These are phyloP conservation scores for Octomys mimax DNA, from an alignment of 2,797 vertebrate species.

Conservation along the genomic window DNA sequence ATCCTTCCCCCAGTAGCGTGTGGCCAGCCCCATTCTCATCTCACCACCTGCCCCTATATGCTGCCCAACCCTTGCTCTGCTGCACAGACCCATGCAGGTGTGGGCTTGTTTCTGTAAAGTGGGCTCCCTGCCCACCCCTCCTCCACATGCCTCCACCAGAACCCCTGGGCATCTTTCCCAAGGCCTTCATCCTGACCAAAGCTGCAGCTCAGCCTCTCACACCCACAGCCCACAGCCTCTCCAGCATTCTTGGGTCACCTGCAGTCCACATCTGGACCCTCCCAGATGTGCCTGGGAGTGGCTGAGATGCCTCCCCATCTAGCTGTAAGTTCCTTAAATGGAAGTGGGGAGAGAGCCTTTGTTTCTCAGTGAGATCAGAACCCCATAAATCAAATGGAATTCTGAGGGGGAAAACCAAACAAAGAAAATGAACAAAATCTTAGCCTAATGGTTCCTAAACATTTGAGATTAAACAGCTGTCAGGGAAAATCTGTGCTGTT, in stretches of 20 bases:
- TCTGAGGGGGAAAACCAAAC: not conserved
- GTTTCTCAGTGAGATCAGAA: slow-evolving; percentile 5
- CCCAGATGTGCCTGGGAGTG: not conserved
- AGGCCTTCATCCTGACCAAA: not conserved
- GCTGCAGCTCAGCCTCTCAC: not conserved
- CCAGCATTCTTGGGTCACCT: no score
- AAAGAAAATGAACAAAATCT: slow-evolving; percentile 46
- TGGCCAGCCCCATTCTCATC: not conserved
- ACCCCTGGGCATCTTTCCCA: not conserved
- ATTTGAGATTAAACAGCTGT: not conserved
- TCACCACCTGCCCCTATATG: not conserved
- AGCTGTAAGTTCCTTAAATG: not conserved
- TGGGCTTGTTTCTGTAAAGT: not conserved
- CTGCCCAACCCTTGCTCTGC: not conserved
- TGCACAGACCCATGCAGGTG: not conserved
- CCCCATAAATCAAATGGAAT: not conserved
- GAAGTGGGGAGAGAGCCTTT: not conserved
- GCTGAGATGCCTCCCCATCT: not conserved
- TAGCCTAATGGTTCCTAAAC: not conserved
- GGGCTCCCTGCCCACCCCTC: not conserved
- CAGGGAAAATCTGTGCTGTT: not conserved
- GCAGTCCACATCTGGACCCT: not conserved
- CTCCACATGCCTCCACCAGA: not conserved
- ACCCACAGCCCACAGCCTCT: no score
- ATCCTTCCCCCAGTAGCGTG: not conserved